Evolutionary conservation across 2,888 invertebrate genomes (phyloP).

Genomic region (Auanema freiburgensis): DNA sequence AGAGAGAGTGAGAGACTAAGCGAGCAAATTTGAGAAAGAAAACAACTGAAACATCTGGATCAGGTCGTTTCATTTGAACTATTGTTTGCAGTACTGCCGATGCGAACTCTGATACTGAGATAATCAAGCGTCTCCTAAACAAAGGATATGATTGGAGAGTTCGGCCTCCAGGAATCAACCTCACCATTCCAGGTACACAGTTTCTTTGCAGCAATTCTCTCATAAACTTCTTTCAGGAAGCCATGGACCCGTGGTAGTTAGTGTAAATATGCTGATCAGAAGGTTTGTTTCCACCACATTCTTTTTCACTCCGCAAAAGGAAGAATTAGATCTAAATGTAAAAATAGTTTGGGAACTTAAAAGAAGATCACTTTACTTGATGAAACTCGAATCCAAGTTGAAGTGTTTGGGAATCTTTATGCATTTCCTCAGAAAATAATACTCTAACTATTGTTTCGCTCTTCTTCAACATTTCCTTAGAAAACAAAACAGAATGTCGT

Average conservation of each 20-base stretch:
- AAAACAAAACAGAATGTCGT: background rate
- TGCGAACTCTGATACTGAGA: conserved; percentile 56
- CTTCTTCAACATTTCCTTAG: conserved; percentile 1
- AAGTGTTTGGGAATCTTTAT: background rate
- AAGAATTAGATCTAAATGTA: background rate
- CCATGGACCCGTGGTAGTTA: conserved; percentile 59
- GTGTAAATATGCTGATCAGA: conserved; percentile 61
- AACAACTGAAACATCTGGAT: no score
- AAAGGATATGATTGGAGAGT: conserved; percentile 63
- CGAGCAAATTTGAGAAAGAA: no score
- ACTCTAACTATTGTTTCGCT: background rate
- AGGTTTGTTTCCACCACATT: conserved; percentile 32
- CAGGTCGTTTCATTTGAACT: background rate
- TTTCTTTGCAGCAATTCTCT: background rate
- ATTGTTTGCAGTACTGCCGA: conserved; percentile 39
- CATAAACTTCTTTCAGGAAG: background rate
- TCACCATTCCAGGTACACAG: conserved; percentile 16
- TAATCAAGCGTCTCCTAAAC: conserved; percentile 55
- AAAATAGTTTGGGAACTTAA: background rate
- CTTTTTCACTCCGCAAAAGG: background rate
- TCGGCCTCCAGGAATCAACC: conserved; percentile 60
- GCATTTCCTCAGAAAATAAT: no score
- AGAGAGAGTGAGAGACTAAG: no score
- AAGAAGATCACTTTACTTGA: background rate
- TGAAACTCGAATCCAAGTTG: conserved; percentile 3